Conservation (phyloP, 2,113 vertebrate genomes). For the human region GRCh38 chr6:163995501-163996000, state of each 20-base stretch:
- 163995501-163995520: background rate
- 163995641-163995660: background rate
- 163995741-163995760: background rate
- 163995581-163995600: rapidly evolving
- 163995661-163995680: too few relatives aligned
- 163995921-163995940: too few relatives aligned
- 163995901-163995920: too few relatives aligned
- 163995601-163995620: background rate
- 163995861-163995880: too few relatives aligned
- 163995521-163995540: background rate
- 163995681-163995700: background rate
- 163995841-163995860: too few relatives aligned
- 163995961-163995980: too few relatives aligned
- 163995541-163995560: background rate
- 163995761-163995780: background rate
- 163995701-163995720: background rate
- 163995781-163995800: background rate
- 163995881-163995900: too few relatives aligned
- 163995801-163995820: background rate
- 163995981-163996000: too few relatives aligned
- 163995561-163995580: background rate
- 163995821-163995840: background rate
- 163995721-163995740: background rate
- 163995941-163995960: too few relatives aligned
- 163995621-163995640: background rate